Evolutionary conservation across 2,888 invertebrate genomes (phyloP), one percentile per base, ranked within the genome.

Genomic region (Synanthedon myopaeformis): DNA sequence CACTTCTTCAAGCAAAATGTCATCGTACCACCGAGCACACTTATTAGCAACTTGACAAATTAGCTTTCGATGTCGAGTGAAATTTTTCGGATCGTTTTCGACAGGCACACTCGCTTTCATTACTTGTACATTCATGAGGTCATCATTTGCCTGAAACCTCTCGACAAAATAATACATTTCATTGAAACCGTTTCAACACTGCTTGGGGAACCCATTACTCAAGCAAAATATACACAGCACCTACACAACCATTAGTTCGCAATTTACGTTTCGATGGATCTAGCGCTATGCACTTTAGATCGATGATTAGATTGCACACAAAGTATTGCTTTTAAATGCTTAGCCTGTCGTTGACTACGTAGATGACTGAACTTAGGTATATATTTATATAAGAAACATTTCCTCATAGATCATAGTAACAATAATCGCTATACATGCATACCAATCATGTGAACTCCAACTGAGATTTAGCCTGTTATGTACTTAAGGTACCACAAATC

Each of bases 211-310:
- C 72, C 75, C 77, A 80, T 79, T 70, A 71, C 67, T 78, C 74
- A 73, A 76, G 76, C 74, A 69, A 64, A 45, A 50, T 19, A 69
- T 79, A 84, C 81, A 82, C 82, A 84, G 86, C 85, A 85, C 84
- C 70, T 82, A 84, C 82, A 83, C 79, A 67, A 67, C 72, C 81
- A 84, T 78, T 78, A 77, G 77, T 67, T 65, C 64, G 67, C 66
- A 73, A 74, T 73, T 66, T 65, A 68, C 72, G 67, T 60, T 58
- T 64, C 60, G 63, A 70, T 71, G 64, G 67, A 68, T 61, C 69
- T 73, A 72, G 68, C 65, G 69, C 64, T 65, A 69, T 76, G 83
- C 85, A 85, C 84, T 76, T 72, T 81, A 82, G 78, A 74, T 71
- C 61, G 60, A 70, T 64, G 60, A 68, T 60, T 71, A 78, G 75